phyloP scores from a whole-genome alignment of 2,113 vertebrate genomes.

The Chaenocephalus aceratus region DNA sequence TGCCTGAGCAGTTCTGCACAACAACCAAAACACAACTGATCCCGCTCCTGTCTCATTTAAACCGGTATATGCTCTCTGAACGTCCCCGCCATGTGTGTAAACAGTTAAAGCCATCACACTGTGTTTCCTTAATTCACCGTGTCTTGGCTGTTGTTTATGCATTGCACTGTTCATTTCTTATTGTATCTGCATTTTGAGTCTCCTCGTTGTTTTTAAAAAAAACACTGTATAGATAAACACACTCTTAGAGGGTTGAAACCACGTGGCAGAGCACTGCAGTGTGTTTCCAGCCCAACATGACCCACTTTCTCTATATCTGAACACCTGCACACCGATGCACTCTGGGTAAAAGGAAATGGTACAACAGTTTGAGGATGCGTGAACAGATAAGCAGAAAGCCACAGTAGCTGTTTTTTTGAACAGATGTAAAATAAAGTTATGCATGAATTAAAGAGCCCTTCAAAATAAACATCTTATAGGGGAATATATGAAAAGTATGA shows the following conservation, averaged over 20 bases:
- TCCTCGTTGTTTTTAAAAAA: not conserved
- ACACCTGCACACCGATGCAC: conserved; percentile 60
- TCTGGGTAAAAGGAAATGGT: conserved; percentile 23
- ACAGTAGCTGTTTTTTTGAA: not conserved
- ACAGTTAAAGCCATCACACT: not conserved
- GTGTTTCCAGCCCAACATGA: conserved; percentile 40
- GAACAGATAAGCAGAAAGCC: not conserved
- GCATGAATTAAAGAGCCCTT: not conserved
- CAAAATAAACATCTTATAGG: not conserved
- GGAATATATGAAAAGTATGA: not conserved
- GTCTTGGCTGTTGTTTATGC: not conserved
- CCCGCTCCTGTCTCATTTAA: conserved; percentile 28
- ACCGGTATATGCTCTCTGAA: not conserved
- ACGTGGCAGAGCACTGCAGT: conserved; percentile 21
- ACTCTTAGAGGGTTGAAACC: not conserved
- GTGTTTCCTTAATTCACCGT: not conserved
- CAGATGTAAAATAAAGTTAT: not conserved
- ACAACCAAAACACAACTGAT: conserved; percentile 3
- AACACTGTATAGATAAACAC: not conserved
- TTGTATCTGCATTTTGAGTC: not conserved
- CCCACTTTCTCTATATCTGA: conserved; percentile 64
- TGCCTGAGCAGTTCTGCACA: conserved; percentile 1
- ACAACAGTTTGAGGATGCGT: not conserved
- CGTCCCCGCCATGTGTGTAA: not conserved
- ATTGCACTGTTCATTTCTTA: not conserved